Percentiles rank a stretch among this genome's conserved stretches.
These are phyloP conservation scores for Aurelia coerulea DNA, from an alignment of 30 jellyfish, hydroid and myxozoan species.

Conservation along the genomic window DNA sequence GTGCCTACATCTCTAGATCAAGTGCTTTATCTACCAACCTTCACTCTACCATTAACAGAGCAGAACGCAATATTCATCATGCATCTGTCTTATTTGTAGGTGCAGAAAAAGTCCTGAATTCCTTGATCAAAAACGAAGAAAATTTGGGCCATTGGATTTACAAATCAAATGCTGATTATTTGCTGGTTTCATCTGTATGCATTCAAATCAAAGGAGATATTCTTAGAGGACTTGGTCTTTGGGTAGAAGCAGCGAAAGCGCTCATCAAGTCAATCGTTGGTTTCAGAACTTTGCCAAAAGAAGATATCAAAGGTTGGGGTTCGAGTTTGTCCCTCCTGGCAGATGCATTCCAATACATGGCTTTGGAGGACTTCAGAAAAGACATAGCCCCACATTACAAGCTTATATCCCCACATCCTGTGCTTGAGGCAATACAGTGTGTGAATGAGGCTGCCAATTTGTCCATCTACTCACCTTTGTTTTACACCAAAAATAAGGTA, in stretches of 20 bases:
- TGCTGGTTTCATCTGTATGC: slow-evolving; percentile 51
- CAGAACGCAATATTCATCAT: too few species aligned
- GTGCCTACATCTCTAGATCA: too few species aligned
- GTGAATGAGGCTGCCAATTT: slow-evolving; percentile 64
- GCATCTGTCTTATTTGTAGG: neutral
- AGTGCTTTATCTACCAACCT: too few species aligned
- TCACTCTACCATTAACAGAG: too few species aligned
- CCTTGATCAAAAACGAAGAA: slow-evolving; percentile 9
- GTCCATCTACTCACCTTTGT: slow-evolving; percentile 64
- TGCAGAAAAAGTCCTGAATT: slow-evolving; percentile 42
- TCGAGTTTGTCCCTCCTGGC: slow-evolving; percentile 65
- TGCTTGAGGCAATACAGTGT: slow-evolving; percentile 65
- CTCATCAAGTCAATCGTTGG: slow-evolving; percentile 44
- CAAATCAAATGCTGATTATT: slow-evolving; percentile 18
- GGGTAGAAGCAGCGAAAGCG: slow-evolving; percentile 43
- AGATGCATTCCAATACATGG: slow-evolving; percentile 65
- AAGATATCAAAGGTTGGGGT: slow-evolving; percentile 65
- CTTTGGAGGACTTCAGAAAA: slow-evolving; percentile 33
- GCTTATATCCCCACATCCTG: slow-evolving; percentile 35
- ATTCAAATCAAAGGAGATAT: slow-evolving; percentile 65
- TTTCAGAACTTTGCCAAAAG: slow-evolving; percentile 48
- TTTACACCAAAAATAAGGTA: slow-evolving; percentile 68
- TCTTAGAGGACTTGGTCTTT: slow-evolving; percentile 54
- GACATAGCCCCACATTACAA: slow-evolving; percentile 2
- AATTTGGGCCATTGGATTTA: slow-evolving; percentile 43